phyloP scores from a whole-genome alignment of 2,888 invertebrate species.

The Dilophus febrilis region DNA sequence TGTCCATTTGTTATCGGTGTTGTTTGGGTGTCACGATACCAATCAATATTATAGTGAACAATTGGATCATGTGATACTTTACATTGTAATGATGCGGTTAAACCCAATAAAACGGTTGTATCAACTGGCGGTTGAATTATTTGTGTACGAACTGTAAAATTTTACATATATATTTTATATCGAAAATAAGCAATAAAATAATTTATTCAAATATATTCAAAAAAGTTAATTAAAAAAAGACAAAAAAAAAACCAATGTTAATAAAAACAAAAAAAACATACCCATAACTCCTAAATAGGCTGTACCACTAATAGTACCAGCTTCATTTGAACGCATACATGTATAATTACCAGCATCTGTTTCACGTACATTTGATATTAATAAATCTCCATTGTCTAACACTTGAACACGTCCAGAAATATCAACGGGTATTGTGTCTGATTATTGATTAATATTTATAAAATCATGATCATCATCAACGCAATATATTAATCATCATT shows the following conservation, averaged over 20 bases:
- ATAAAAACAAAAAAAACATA: slow-evolving; percentile 27
- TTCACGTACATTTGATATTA: slow-evolving; percentile 70
- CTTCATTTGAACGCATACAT: slow-evolving; percentile 76
- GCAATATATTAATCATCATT: no score
- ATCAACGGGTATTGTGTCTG: slow-evolving; percentile 43
- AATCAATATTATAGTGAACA: slow-evolving; percentile 70
- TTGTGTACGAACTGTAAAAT: slow-evolving; percentile 65
- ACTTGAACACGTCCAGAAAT: slow-evolving; percentile 65
- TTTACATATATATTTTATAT: no score
- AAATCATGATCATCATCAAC: no score
- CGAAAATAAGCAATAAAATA: no score
- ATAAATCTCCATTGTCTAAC: slow-evolving; percentile 69
- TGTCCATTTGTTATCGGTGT: slow-evolving; percentile 46
- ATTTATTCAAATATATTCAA: no score
- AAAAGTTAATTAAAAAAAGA: not conserved
- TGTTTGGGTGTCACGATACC: slow-evolving; percentile 68
- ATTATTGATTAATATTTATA: no score
- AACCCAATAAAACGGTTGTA: slow-evolving; percentile 77
- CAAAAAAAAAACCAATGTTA: not conserved
- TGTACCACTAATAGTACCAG: slow-evolving; percentile 67
- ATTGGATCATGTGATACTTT: slow-evolving; percentile 83
- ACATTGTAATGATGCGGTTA: slow-evolving; percentile 85
- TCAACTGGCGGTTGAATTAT: slow-evolving; percentile 88
- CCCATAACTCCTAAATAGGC: slow-evolving; percentile 71
- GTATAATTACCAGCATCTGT: slow-evolving; percentile 79